Evolutionary conservation across 2,888 invertebrate species (phyloP).

Genomic region (Venusia cambrica): DNA sequence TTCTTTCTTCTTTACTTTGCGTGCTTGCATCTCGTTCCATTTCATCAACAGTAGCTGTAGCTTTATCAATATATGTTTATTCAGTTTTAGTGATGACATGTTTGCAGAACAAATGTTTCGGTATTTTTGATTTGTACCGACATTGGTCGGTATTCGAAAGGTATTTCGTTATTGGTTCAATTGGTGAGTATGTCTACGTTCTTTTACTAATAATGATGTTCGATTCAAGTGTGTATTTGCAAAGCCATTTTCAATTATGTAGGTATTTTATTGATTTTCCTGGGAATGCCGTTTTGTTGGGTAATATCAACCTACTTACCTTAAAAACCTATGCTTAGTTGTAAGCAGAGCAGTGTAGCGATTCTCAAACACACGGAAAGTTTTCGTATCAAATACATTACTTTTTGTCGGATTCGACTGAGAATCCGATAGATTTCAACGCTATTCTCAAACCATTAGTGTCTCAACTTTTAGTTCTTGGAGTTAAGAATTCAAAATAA

Average conservation of each 20-base stretch:
- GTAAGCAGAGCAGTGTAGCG: too few relatives aligned
- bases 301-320: too few relatives aligned
- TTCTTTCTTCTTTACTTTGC: constrained; percentile 35
- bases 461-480: too few relatives aligned
- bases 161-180: constrained; percentile 55
- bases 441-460: too few relatives aligned
- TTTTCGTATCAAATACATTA: too few relatives aligned
- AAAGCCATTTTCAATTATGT: constrained; percentile 11
- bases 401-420: too few relatives aligned
- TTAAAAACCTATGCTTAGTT: too few relatives aligned
- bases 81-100: constrained; percentile 58
- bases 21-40: constrained; percentile 48
- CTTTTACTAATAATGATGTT: constrained; percentile 35
- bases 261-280: constrained; percentile 13
- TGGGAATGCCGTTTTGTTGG: constrained; percentile 1
- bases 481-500: too few relatives aligned
- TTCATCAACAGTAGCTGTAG: constrained; percentile 54
- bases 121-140: constrained; percentile 54
- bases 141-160: constrained; percentile 45
- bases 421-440: too few relatives aligned
- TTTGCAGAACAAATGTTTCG: constrained; percentile 61
- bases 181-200: constrained; percentile 44
- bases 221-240: constrained; percentile 22
- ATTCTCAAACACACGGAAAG: too few relatives aligned
- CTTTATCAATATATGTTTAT: constrained; percentile 42